phyloP scores from a whole-genome alignment of 2,113 vertebrate genomes.

The Opisthocomus hoazin region DNA sequence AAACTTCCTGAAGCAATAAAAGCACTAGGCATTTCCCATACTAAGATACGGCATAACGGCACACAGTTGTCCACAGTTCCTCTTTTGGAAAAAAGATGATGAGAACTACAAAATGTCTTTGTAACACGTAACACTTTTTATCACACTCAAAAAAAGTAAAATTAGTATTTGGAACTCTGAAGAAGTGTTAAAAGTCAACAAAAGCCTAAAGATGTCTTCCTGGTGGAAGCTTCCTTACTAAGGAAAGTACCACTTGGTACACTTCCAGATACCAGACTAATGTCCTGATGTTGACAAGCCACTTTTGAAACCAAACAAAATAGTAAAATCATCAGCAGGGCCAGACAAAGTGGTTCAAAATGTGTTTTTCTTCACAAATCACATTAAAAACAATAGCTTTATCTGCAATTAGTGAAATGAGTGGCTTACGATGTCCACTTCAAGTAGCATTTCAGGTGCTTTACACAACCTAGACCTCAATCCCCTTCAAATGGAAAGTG shows the following conservation, averaged over 20 bases:
- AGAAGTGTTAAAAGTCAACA: not conserved
- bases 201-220: not conserved
- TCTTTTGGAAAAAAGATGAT: slow-evolving; percentile 11
- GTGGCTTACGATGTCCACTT: not conserved
- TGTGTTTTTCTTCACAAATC: not conserved
- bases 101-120: not conserved
- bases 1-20: slow-evolving; percentile 67
- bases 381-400: not conserved
- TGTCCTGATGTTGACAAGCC: not conserved
- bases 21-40: slow-evolving; percentile 42
- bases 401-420: not conserved
- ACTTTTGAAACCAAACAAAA: not conserved
- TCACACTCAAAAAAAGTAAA: not conserved
- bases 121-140: not conserved
- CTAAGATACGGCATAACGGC: not conserved
- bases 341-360: not conserved
- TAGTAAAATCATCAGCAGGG: not conserved
- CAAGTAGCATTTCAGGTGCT: not conserved
- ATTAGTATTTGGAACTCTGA: not conserved
- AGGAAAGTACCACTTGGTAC: not conserved
- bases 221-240: not conserved
- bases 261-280: not conserved
- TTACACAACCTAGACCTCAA: not conserved
- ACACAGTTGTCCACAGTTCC: not conserved
- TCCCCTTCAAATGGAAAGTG: not conserved